Evolutionary conservation across 2,797 vertebrate genomes (phyloP).

Genomic region (Anomalospiza imberbis): DNA sequence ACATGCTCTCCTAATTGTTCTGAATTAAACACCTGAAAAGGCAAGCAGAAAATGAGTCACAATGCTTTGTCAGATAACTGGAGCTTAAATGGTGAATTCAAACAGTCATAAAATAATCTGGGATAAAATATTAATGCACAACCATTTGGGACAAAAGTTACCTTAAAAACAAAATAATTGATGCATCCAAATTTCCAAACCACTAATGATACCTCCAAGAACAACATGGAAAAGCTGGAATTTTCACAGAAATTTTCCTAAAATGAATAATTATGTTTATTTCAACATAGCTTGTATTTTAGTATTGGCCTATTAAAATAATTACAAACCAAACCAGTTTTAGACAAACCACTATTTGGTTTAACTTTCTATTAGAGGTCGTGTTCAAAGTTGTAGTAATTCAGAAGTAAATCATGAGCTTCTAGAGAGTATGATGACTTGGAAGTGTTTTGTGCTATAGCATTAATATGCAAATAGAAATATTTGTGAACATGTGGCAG

Average conservation of each 20-base stretch:
- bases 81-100: neutral
- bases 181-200: neutral
- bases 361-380: neutral
- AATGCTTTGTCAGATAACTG: neutral
- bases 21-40: neutral
- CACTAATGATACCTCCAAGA: neutral
- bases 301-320: neutral
- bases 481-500: neutral
- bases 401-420: neutral
- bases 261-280: neutral
- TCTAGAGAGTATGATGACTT: neutral
- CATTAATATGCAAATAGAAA: neutral
- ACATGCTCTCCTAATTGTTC: neutral
- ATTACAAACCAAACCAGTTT: neutral
- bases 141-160: neutral
- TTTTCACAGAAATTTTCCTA: neutral
- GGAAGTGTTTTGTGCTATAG: neutral
- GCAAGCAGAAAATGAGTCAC: neutral
- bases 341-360: neutral
- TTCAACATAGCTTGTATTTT: fast-evolving
- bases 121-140: neutral
- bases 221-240: neutral
- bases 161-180: neutral
- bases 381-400: neutral
- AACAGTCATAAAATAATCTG: neutral